Evolutionary conservation across 2,113 vertebrate genomes (phyloP).

Genomic region (Forbesichthys papilliferus): DNA sequence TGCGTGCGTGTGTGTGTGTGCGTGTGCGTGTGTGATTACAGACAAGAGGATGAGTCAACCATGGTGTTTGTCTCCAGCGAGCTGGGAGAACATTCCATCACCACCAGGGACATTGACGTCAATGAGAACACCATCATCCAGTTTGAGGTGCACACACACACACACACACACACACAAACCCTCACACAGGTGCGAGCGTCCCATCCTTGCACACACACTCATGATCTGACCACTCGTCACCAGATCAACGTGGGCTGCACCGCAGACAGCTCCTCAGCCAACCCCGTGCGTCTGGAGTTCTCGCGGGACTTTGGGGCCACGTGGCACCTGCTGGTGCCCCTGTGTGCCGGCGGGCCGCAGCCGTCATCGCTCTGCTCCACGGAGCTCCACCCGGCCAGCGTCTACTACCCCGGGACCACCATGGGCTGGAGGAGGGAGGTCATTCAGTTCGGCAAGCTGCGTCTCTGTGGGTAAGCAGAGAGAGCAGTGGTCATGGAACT

Average conservation of each 20-base stretch:
- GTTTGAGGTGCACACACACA: slow-evolving; percentile 86
- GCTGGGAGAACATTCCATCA: slow-evolving; percentile 94
- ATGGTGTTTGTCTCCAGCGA: slow-evolving; percentile 98
- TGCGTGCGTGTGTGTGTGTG: background rate
- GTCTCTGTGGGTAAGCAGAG: slow-evolving; percentile 90
- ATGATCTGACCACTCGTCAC: slow-evolving; percentile 29
- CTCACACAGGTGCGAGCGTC: background rate
- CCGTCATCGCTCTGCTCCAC: slow-evolving; percentile 92
- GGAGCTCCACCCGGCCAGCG: slow-evolving; percentile 92
- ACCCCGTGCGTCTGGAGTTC: slow-evolving; percentile 90
- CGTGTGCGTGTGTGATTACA: slow-evolving; percentile 57
- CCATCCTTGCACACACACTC: background rate
- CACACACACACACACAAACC: background rate
- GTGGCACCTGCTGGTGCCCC: slow-evolving; percentile 93
- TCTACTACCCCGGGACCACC: slow-evolving; percentile 91
- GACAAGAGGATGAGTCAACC: slow-evolving; percentile 95
- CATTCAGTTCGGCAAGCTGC: slow-evolving; percentile 91
- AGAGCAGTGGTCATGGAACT: background rate
- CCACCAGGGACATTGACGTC: slow-evolving; percentile 90
- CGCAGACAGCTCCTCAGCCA: slow-evolving; percentile 86
- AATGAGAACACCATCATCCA: slow-evolving; percentile 97
- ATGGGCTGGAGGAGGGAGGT: slow-evolving; percentile 95
- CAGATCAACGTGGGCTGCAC: slow-evolving; percentile 98
- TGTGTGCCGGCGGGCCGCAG: slow-evolving; percentile 90
- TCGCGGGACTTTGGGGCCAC: slow-evolving; percentile 94